phyloP scores from a whole-genome alignment of 1,140 invertebrate species.

The Sinella curviseta region DNA sequence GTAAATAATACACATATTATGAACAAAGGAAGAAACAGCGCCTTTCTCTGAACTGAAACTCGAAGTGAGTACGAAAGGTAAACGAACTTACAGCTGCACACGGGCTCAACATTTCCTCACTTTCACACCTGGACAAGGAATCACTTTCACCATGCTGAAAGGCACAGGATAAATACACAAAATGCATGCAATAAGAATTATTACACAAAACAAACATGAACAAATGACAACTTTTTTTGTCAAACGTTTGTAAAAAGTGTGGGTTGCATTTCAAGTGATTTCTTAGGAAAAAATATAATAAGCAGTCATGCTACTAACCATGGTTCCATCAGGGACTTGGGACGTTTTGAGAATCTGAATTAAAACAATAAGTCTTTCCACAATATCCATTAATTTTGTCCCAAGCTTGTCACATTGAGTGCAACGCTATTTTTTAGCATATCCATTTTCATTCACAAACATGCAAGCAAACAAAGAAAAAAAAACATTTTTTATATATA shows the following conservation, averaged over 20 bases:
- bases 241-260: not conserved
- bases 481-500: slow-evolving; percentile 3
- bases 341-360: slow-evolving; percentile 15
- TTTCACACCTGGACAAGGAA: slow-evolving; percentile 44
- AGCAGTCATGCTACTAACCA: not conserved
- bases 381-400: slow-evolving; percentile 19
- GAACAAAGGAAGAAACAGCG: too few relatives aligned
- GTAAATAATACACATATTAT: too few relatives aligned
- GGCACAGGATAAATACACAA: slow-evolving; percentile 5
- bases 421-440: not conserved
- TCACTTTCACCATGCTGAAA: slow-evolving; percentile 32
- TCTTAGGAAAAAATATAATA: not conserved
- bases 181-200: not conserved
- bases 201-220: not conserved
- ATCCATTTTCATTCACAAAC: not conserved
- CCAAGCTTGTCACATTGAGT: slow-evolving; percentile 12
- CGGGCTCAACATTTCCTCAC: slow-evolving; percentile 40
- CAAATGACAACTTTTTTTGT: not conserved
- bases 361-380: slow-evolving; percentile 22
- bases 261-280: too few relatives aligned
- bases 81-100: not conserved
- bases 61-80: too few relatives aligned
- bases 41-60: too few relatives aligned
- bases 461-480: not conserved
- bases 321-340: not conserved